These are phyloP conservation scores for Brachyhypopomus gauderio DNA, from an alignment of 2,113 vertebrate genomes.

Conservation along the genomic window DNA sequence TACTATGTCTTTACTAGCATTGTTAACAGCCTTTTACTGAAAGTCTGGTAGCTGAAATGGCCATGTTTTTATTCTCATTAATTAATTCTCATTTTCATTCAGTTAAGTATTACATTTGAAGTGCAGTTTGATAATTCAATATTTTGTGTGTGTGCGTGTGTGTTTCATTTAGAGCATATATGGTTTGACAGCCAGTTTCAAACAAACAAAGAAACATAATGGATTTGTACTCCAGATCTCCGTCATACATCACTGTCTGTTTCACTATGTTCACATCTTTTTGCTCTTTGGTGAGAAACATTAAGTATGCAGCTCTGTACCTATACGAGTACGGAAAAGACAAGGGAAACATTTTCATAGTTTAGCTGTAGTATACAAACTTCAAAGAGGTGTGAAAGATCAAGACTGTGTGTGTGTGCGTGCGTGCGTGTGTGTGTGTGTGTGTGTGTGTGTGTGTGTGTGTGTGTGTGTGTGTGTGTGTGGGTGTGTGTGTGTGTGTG, in stretches of 20 bases:
- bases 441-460: not conserved
- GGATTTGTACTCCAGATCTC: not conserved
- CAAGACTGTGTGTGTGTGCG: not conserved
- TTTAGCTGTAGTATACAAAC: not conserved
- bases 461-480: too few relatives aligned
- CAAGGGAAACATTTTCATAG: not conserved
- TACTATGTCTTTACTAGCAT: too few relatives aligned
- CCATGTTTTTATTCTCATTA: too few relatives aligned
- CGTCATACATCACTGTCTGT: not conserved
- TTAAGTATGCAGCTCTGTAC: not conserved
- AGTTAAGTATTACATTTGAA: too few relatives aligned
- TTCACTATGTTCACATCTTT: not conserved
- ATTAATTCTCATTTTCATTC: too few relatives aligned
- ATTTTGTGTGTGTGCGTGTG: too few relatives aligned
- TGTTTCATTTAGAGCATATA: too few relatives aligned
- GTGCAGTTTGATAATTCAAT: too few relatives aligned
- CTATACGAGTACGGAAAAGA: not conserved
- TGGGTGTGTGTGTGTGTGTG: too few relatives aligned
- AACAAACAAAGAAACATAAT: not conserved
- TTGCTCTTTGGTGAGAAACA: not conserved
- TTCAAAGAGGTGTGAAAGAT: not conserved
- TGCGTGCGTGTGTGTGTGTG: not conserved
- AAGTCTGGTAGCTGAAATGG: too few relatives aligned
- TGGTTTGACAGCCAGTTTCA: not conserved
- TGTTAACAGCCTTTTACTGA: too few relatives aligned